Evolutionary conservation across 2,113 vertebrate genomes (phyloP).

Genomic region (Rhinichthys klamathensis): DNA sequence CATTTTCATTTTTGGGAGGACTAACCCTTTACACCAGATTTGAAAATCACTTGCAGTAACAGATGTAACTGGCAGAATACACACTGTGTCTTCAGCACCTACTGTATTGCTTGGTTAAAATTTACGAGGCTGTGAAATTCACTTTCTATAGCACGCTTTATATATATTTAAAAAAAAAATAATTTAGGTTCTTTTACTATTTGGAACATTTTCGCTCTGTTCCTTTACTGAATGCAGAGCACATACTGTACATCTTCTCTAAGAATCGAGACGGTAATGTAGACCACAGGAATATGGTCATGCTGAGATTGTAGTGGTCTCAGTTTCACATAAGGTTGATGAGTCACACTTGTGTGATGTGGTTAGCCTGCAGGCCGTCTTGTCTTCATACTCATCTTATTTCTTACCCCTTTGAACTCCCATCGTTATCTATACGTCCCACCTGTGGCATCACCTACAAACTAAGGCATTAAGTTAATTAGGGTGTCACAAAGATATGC

Average conservation of each 20-base stretch:
- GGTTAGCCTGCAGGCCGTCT: constrained; percentile 35
- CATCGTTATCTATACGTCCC: not conserved
- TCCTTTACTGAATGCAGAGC: not conserved
- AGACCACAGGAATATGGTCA: constrained; percentile 3
- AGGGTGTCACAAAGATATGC: not conserved
- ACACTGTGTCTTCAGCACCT: not conserved
- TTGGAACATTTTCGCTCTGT: not conserved
- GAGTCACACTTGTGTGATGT: constrained; percentile 49
- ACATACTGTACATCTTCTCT: not conserved
- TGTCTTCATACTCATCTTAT: constrained; percentile 26
- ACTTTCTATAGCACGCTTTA: not conserved
- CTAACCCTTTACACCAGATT: not conserved
- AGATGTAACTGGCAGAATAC: constrained; percentile 28
- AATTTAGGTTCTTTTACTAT: too few species aligned
- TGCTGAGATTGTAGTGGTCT: constrained; percentile 47
- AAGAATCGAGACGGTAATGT: not conserved
- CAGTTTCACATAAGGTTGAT: constrained; percentile 29
- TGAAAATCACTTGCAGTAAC: constrained; percentile 18
- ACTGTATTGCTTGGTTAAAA: not conserved
- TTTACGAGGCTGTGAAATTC: not conserved
- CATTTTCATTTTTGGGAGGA: too few species aligned
- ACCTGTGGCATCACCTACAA: not conserved
- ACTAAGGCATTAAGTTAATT: not conserved
- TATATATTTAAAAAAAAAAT: too few species aligned
- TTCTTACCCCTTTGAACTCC: constrained; percentile 5